A percentile compares a stretch with the other conserved stretches of the same genome.
Evolutionary conservation across 2,113 vertebrate species (phyloP).

Genomic region (Saguinus imperator): DNA sequence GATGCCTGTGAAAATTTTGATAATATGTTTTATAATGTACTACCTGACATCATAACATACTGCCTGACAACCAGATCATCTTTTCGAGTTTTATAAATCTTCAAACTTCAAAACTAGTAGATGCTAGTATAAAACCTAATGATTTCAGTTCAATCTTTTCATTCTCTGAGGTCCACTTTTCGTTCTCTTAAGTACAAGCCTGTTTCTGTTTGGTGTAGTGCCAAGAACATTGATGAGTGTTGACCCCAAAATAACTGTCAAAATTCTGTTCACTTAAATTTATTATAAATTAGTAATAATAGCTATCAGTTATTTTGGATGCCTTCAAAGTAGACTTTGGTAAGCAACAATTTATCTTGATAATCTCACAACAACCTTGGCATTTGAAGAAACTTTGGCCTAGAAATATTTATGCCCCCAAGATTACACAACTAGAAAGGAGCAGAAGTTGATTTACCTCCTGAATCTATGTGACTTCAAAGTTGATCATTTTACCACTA

Average conservation of each 20-base stretch:
- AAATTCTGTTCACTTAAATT: conserved; percentile 27
- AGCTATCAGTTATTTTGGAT: conserved; percentile 25
- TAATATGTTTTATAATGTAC: neutral
- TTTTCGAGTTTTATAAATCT: neutral
- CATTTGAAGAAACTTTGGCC: conserved; percentile 14
- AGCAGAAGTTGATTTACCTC: conserved; percentile 5
- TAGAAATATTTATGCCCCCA: conserved; percentile 29
- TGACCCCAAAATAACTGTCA: conserved; percentile 3
- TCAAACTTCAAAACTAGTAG: neutral
- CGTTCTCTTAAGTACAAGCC: neutral
- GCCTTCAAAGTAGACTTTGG: neutral
- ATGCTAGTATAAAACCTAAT: neutral
- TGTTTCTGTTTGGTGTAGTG: neutral
- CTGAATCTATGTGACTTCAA: neutral
- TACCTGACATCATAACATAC: neutral
- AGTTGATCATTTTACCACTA: neutral
- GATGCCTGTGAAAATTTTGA: conserved; percentile 20
- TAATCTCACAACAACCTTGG: conserved; percentile 17
- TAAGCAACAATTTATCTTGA: conserved; percentile 33
- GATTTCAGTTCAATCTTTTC: conserved; percentile 18
- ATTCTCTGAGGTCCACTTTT: neutral
- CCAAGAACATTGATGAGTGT: neutral
- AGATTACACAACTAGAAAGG: conserved; percentile 10
- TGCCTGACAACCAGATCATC: neutral
- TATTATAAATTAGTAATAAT: conserved; percentile 46